A percentile compares a stretch with the other conserved stretches of the same genome.
Evolutionary conservation across 2,888 invertebrate species (phyloP).

Genomic region (Lobophora halterata): DNA sequence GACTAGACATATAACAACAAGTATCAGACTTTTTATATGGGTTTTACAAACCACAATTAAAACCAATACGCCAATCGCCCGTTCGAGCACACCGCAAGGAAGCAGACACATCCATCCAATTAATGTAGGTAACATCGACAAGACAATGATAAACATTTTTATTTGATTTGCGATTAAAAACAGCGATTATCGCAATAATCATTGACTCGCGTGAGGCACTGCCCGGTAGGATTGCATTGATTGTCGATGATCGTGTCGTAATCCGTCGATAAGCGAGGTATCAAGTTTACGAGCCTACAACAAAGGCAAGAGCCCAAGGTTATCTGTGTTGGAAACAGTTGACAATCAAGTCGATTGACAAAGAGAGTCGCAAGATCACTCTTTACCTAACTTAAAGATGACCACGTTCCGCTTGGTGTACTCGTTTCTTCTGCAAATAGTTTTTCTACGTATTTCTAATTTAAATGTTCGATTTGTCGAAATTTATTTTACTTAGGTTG

Average conservation of each 20-base stretch:
- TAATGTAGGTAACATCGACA: slow-evolving; percentile 1
- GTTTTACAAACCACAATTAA: not conserved
- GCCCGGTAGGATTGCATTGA: slow-evolving; percentile 45
- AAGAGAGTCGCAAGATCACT: slow-evolving; percentile 26
- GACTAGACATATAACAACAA: no score
- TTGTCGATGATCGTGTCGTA: slow-evolving; percentile 47
- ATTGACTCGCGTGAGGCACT: slow-evolving; percentile 26
- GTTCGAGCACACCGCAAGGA: slow-evolving; percentile 1
- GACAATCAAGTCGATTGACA: slow-evolving; percentile 30
- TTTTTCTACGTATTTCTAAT: no score
- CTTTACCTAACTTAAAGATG: slow-evolving; percentile 10
- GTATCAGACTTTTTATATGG: no score
- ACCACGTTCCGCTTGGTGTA: slow-evolving; percentile 4
- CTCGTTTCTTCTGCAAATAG: no score
- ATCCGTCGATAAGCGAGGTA: slow-evolving; percentile 45
- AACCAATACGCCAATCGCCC: not conserved
- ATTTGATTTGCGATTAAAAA: slow-evolving; percentile 17
- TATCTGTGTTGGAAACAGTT: slow-evolving; percentile 31
- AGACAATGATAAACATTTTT: slow-evolving; percentile 2
- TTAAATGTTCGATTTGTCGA: no score
- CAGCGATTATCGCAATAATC: slow-evolving; percentile 23
- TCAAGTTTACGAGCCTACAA: slow-evolving; percentile 42
- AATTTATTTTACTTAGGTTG: no score
- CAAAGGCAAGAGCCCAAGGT: slow-evolving; percentile 44
- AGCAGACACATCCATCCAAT: slow-evolving; percentile 4